Evolutionary conservation across 2,797 vertebrate genomes (phyloP).

Genomic region (Scleropages formosus): DNA sequence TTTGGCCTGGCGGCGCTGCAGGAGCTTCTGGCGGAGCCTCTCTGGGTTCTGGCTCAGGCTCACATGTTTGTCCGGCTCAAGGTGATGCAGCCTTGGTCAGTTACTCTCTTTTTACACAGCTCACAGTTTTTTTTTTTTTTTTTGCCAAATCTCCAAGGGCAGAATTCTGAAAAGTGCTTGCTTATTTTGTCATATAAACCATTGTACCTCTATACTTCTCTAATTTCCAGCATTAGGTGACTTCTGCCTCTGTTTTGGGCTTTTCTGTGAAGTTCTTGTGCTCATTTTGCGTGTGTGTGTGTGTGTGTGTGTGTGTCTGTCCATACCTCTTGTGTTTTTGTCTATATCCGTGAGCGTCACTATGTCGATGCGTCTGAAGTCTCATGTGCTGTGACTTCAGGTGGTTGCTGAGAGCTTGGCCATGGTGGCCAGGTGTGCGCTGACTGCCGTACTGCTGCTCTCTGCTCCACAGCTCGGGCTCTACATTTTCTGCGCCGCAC

Average conservation of each 20-base stretch:
- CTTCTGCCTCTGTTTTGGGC: background rate
- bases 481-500: conserved; percentile 87
- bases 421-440: conserved; percentile 79
- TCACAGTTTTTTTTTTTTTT: no score
- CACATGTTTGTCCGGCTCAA: conserved; percentile 91
- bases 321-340: background rate
- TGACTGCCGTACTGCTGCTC: conserved; percentile 81
- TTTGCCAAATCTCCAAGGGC: no score
- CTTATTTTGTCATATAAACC: no score
- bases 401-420: conserved; percentile 88
- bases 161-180: no score
- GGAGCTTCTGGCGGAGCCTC: conserved; percentile 88
- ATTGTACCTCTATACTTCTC: no score
- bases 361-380: background rate
- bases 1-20: conserved; percentile 85
- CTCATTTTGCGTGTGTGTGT: background rate
- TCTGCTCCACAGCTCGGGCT: conserved; percentile 83
- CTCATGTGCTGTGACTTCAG: conserved; percentile 46
- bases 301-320: background rate
- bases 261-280: background rate
- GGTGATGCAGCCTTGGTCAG: conserved; percentile 54
- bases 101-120: no score
- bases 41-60: conserved; percentile 91
- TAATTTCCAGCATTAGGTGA: no score
- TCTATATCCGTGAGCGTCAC: background rate